phyloP scores from a whole-genome alignment of 1,140 invertebrate species.

The Kradibia gibbosae region DNA sequence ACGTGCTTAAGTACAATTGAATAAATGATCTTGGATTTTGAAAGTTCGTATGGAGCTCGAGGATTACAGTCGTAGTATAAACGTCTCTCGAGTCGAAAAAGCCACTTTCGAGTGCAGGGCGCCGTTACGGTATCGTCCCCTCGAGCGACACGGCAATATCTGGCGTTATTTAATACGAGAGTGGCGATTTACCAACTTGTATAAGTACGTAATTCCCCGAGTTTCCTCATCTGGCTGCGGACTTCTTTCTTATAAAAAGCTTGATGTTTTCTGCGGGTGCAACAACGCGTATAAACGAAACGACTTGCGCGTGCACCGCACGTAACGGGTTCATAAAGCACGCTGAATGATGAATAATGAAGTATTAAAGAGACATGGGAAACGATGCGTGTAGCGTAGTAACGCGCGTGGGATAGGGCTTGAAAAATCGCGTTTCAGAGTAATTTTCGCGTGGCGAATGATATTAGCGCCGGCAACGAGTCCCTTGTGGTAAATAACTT shows the following conservation, averaged over 20 bases:
- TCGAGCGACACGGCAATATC: background rate
- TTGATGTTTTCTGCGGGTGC: conserved; percentile 20
- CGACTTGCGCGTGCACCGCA: conserved; percentile 16
- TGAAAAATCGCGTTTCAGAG: conserved; percentile 32
- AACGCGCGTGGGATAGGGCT: conserved; percentile 19
- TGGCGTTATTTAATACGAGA: background rate
- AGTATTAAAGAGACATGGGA: conserved; percentile 51
- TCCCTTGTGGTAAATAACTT: conserved; percentile 28
- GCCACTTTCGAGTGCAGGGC: background rate
- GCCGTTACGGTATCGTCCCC: background rate
- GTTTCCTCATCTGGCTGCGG: background rate
- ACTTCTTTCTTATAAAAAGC: background rate
- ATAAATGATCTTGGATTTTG: no score
- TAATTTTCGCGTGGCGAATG: conserved; percentile 37
- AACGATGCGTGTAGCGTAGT: conserved; percentile 36
- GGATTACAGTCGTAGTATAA: background rate
- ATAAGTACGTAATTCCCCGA: background rate
- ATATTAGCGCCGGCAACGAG: conserved; percentile 16
- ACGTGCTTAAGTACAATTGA: no score
- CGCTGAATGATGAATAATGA: conserved; percentile 50
- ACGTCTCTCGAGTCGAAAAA: background rate
- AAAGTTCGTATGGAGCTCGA: no score
- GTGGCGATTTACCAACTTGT: background rate
- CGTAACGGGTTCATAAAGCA: conserved; percentile 47
- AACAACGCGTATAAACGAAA: conserved; percentile 13